These are phyloP conservation scores for Tauraco erythrolophus DNA, from an alignment of 2,113 vertebrate species.

Conservation along the genomic window DNA sequence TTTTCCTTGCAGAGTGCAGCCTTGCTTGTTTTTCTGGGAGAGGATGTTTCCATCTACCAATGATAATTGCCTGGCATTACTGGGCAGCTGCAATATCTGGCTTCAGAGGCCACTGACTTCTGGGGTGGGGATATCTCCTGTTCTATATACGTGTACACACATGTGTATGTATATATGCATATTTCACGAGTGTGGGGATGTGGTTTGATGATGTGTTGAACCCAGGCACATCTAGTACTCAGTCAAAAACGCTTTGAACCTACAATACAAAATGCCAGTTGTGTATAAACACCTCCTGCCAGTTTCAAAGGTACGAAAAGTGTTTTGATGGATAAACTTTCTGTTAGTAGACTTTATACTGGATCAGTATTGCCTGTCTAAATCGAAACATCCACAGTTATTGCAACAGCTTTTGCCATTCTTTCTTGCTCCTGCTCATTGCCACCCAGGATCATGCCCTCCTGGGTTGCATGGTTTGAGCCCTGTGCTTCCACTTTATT, in stretches of 20 bases:
- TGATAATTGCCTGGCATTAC: not conserved
- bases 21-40: not conserved
- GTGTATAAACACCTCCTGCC: not conserved
- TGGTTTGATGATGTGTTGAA: not conserved
- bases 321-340: not conserved
- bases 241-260: not conserved
- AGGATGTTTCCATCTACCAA: not conserved
- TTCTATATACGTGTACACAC: not conserved
- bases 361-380: not conserved
- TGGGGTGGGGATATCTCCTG: not conserved
- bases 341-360: not conserved
- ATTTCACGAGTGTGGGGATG: not conserved
- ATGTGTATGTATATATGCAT: not conserved
- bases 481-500: not conserved
- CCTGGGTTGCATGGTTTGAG: not conserved
- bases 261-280: not conserved
- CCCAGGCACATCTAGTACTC: accelerated
- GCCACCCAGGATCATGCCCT: not conserved
- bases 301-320: not conserved
- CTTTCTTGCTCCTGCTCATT: not conserved
- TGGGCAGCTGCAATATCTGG: not conserved
- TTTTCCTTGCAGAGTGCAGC: not conserved
- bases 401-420: not conserved
- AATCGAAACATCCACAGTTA: not conserved
- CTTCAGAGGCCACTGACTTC: not conserved